A percentile compares a stretch with the other conserved stretches of the same genome.
phyloP scores from a whole-genome alignment of 1,140 invertebrate genomes.

The Steinernema feltiae region DNA sequence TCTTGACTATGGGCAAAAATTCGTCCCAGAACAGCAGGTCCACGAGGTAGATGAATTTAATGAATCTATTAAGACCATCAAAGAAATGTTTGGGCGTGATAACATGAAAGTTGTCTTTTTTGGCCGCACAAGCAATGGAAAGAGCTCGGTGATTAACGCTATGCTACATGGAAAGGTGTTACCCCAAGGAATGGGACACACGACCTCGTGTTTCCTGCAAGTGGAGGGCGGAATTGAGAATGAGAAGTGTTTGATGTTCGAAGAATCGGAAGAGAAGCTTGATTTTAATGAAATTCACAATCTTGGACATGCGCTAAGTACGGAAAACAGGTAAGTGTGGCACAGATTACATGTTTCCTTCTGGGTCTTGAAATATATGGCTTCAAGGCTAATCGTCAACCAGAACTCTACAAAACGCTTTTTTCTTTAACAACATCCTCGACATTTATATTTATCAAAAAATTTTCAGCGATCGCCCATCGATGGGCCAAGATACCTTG shows the following conservation, averaged over 20 bases:
- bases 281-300: constrained; percentile 29
- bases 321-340: too few relatives aligned
- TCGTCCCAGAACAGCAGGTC: constrained; percentile 66
- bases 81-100: constrained; percentile 86
- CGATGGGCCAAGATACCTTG: constrained; percentile 63
- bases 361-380: too few relatives aligned
- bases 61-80: constrained; percentile 81
- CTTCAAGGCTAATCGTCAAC: too few relatives aligned
- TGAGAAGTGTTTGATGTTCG: constrained; percentile 74
- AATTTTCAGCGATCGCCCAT: constrained; percentile 26
- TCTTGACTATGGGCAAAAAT: constrained; percentile 61
- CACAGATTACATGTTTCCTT: too few relatives aligned
- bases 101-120: constrained; percentile 98
- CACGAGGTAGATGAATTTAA: constrained; percentile 69
- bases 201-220: constrained; percentile 97
- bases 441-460: too few relatives aligned
- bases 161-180: constrained; percentile 95
- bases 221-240: constrained; percentile 59
- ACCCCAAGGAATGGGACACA: constrained; percentile 96
- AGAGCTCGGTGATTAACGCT: constrained; percentile 97
- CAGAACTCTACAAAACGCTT: too few relatives aligned
- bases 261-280: constrained; percentile 72
- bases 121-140: constrained; percentile 87
- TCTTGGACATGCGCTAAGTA: constrained; percentile 49
- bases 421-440: too few relatives aligned